phyloP scores from a whole-genome alignment of 2,113 vertebrate species.

The Lophochroa leadbeateri region DNA sequence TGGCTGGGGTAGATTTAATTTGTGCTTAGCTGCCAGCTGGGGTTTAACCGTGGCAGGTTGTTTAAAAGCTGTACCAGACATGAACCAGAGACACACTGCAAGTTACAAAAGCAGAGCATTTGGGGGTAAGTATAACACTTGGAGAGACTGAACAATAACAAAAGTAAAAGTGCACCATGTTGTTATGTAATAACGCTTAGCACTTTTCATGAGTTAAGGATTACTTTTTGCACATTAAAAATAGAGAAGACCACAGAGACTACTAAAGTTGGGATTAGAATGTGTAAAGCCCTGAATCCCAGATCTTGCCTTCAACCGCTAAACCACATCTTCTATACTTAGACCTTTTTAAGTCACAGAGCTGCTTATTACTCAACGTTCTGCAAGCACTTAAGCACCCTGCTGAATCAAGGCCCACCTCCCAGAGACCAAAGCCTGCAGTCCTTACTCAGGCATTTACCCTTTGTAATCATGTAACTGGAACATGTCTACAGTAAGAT shows the following conservation, averaged over 20 bases:
- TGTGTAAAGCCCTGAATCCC: not conserved
- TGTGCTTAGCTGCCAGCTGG: not conserved
- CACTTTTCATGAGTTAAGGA: conserved; percentile 36
- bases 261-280: conserved; percentile 58
- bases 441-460: not conserved
- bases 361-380: conserved; percentile 39
- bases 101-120: conserved; percentile 24
- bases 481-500: not conserved
- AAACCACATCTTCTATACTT: conserved; percentile 60
- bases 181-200: conserved; percentile 49
- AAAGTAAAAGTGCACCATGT: conserved; percentile 53
- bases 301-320: conserved; percentile 47
- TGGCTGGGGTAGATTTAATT: not conserved
- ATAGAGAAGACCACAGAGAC: conserved; percentile 60
- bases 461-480: not conserved
- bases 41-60: not conserved
- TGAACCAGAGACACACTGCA: not conserved
- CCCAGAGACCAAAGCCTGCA: not conserved
- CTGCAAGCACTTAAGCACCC: conserved; percentile 25
- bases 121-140: not conserved
- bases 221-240: conserved; percentile 56
- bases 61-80: not conserved
- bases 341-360: conserved; percentile 11
- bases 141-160: conserved; percentile 37
- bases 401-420: conserved; percentile 34